Conservation (phyloP, 2,888 invertebrate genomes). For the Trichogramma dendrolimi region DNA sequence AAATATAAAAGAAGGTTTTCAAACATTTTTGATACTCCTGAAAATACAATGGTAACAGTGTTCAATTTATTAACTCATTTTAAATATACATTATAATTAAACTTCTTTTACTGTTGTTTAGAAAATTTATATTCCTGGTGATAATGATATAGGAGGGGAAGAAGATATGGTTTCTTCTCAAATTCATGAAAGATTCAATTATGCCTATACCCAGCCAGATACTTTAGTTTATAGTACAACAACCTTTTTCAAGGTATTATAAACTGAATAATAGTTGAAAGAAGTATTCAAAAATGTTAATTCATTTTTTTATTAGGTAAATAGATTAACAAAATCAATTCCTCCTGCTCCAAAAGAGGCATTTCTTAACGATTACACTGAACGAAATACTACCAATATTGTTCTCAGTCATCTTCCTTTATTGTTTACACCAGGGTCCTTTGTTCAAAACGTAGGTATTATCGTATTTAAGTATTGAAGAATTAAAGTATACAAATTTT, state of each 20-base stretch:
- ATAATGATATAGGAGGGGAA: conserved; percentile 97
- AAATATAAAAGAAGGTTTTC: conserved; percentile 72
- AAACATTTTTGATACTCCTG: conserved; percentile 58
- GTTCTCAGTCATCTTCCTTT: conserved; percentile 74
- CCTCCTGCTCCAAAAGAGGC: conserved; percentile 55
- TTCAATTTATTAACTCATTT: conserved; percentile 5
- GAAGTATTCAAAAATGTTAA: conserved; percentile 5
- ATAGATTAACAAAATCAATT: conserved; percentile 64
- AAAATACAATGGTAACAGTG: conserved; percentile 42
- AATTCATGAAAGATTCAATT: conserved; percentile 69
- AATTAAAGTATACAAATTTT: conserved; percentile 9
- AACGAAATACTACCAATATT: conserved; percentile 58
- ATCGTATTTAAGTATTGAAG: conserved; percentile 4
- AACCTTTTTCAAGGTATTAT: conserved; percentile 66
- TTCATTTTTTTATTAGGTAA: conserved; percentile 47
- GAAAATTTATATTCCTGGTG: conserved; percentile 87
- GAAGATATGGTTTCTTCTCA: conserved; percentile 67
- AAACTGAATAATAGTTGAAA: background rate
- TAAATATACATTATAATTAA: conserved; percentile 6
- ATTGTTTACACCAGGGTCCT: conserved; percentile 55
- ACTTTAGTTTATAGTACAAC: conserved; percentile 61
- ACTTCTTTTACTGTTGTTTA: conserved; percentile 47
- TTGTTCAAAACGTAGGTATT: conserved; percentile 54
- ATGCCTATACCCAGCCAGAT: conserved; percentile 58
- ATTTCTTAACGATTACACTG: conserved; percentile 48